Evolutionary conservation across 37 sponge, comb jelly and placozoan species (phyloP).

Genomic region (Oscarella lobularis): DNA sequence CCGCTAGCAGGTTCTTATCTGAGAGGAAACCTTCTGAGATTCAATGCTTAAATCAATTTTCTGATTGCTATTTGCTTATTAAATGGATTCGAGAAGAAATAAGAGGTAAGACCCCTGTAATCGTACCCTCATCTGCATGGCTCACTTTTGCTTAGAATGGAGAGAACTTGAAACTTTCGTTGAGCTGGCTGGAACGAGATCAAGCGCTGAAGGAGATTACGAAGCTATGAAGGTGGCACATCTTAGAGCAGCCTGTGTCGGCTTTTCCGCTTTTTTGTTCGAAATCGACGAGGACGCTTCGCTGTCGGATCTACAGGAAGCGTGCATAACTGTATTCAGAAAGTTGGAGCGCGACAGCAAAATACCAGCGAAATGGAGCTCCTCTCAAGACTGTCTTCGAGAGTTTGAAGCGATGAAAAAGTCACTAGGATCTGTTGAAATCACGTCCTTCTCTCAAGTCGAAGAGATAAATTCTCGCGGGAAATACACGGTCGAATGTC

Average conservation of each 20-base stretch:
- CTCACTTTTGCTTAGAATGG: no score
- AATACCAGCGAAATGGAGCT: slow-evolving; percentile 1
- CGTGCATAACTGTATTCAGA: background rate
- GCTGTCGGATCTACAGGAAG: background rate
- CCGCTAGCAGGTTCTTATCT: background rate
- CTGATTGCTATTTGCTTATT: background rate
- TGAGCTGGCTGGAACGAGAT: background rate
- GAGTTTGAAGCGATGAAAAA: slow-evolving; percentile 13
- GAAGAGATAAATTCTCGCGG: slow-evolving; percentile 22
- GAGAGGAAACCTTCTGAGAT: background rate
- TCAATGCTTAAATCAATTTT: background rate
- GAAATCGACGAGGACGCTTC: background rate
- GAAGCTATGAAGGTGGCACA: background rate
- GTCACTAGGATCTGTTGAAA: slow-evolving; percentile 30
- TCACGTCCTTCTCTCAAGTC: slow-evolving; percentile 22
- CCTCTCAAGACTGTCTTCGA: background rate
- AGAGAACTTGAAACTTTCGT: slow-evolving; percentile 4
- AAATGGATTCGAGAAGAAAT: background rate
- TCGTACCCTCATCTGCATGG: no score
- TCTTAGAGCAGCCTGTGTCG: background rate
- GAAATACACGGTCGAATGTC: slow-evolving; percentile 5
- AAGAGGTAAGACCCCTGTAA: no score
- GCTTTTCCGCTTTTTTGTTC: background rate
- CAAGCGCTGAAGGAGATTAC: background rate
- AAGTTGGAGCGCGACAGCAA: background rate